Evolutionary conservation across 1,140 invertebrate species (phyloP), one percentile per base, ranked within the genome.

Genomic region (Antheraea mylitta): DNA sequence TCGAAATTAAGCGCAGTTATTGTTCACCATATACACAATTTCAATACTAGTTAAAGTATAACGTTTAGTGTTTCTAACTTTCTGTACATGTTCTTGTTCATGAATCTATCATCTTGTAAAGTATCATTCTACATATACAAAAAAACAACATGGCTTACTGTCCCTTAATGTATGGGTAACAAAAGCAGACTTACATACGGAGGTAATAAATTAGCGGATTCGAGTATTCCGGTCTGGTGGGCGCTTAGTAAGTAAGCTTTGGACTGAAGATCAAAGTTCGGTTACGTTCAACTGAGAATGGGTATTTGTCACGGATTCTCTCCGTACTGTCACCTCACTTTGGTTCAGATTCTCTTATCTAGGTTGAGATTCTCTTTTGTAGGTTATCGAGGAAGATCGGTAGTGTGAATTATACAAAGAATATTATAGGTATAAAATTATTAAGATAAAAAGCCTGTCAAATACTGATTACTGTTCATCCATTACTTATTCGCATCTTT

Each of bases 161-260:
- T 63, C 37, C 61, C 18, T 53, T 37, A n/a, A 7, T 63, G 16
- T 36, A 13, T 63, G n/a, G 37, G 8, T 3, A 37, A n/a, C 9
- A 8, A 63, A 9, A 36, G 61, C 37, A 63, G 61, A 63, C 30
- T 63, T 63, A 30, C 61, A 63, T 63, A 63, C 61, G 22, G 18
- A 63, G 61, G 61, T 37, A 63, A 63, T 63, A 63, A 63, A 63
- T 63, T 63, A 63, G 61, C 37, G 61, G 61, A 63, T 63, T 36
- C 19, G 16, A 63, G 19, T 53, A 53, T 53, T 53, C 30, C 61
- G 61, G 61, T 63, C 61, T 63, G 61, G 61, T 63, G 30, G 37
- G 61, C 61, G 30, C 61, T 37, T 63, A 63, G 37, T 63, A 63
- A 30, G 19, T 22, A n/a, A 36, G 19, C 61, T 22, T 63, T 22